phyloP scores from a whole-genome alignment of 2,113 vertebrate species.

The Siniperca chuatsi region DNA sequence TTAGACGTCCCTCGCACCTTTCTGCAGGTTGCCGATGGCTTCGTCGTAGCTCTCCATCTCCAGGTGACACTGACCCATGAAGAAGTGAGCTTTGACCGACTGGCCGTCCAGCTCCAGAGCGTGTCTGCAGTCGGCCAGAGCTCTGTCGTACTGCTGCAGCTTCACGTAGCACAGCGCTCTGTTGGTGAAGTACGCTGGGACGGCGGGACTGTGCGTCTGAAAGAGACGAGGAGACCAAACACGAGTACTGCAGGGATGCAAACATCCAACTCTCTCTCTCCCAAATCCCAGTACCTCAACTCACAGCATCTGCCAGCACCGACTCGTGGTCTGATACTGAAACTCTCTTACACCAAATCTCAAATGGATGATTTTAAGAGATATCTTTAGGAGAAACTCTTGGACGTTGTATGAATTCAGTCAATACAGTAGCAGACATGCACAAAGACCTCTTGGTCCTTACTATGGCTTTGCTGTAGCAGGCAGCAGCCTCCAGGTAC shows the following conservation, averaged over 20 bases:
- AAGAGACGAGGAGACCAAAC: not conserved
- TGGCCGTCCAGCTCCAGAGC: constrained; percentile 95
- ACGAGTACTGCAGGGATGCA: not conserved
- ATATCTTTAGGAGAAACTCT: too few relatives aligned
- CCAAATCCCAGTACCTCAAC: too few relatives aligned
- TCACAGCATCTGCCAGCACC: too few relatives aligned
- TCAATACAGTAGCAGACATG: too few relatives aligned
- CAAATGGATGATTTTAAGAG: too few relatives aligned
- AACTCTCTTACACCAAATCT: not conserved
- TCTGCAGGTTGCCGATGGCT: constrained; percentile 94
- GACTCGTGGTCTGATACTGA: not conserved
- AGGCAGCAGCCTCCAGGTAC: constrained; percentile 92
- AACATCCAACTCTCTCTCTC: too few relatives aligned
- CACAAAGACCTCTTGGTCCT: not conserved
- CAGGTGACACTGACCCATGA: constrained; percentile 95
- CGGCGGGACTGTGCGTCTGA: constrained; percentile 92
- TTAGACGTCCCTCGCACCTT: constrained; percentile 80
- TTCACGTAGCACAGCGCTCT: constrained; percentile 94
- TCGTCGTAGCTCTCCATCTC: constrained; percentile 96
- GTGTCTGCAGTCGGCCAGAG: constrained; percentile 91
- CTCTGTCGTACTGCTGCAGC: constrained; percentile 95
- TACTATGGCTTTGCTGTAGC: constrained; percentile 90
- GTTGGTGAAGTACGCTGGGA: constrained; percentile 95
- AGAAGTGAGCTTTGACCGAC: constrained; percentile 96
- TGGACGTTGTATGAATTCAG: too few relatives aligned